Evolutionary conservation across 2,797 vertebrate species (phyloP), one percentile per base, ranked within the genome.

Genomic region (Cuculus canorus): DNA sequence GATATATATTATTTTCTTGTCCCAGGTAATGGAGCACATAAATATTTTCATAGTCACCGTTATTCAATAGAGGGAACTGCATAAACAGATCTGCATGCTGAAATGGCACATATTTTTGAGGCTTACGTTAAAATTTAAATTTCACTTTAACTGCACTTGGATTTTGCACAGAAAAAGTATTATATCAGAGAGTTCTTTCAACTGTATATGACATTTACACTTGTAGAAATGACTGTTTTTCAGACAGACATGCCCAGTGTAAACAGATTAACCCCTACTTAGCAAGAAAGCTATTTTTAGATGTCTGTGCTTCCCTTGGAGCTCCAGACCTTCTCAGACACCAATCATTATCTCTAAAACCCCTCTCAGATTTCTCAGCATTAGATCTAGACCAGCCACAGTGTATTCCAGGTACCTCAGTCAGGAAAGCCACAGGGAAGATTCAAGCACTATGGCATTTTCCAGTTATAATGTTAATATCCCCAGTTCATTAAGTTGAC

Each of bases 391-490:
- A 63, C 5, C 47, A 72, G 54, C 7, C 16, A 25, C 30, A 12
- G 19, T 8, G 13, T 35, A 73, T 50, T 45, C 69, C 19, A 68
- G 39, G 39, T 28, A 33, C 16, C 18, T 71, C 66, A 21, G 6
- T 27, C 0, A 0, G 28, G 50, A 94, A 86, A 82, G 37, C 59
- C 3, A 0, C 3, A 15, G 3, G 8, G 9, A 82, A 3, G 17
- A 37, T 28, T 68, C 17, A 33, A 76, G 54, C 4, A 3, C 53
- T 17, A 1, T 57, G 33, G 5, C 17, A 28, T 68, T 80, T 90
- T 81, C 53, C 45, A 68, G 32, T 60, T 17, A 22, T n/a, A 70
- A 69, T 21, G 28, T 66, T 72, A 39, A 33, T 77, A 79, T 47
- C 6, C 9, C 15, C 7, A 1, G 2, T 57, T 57, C 10, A 8